A percentile compares a stretch with the other conserved stretches of the same genome.
These are phyloP conservation scores for Vannuccia rotundouncinata DNA, from an alignment of 2,888 invertebrate genomes.

Conservation along the genomic window DNA sequence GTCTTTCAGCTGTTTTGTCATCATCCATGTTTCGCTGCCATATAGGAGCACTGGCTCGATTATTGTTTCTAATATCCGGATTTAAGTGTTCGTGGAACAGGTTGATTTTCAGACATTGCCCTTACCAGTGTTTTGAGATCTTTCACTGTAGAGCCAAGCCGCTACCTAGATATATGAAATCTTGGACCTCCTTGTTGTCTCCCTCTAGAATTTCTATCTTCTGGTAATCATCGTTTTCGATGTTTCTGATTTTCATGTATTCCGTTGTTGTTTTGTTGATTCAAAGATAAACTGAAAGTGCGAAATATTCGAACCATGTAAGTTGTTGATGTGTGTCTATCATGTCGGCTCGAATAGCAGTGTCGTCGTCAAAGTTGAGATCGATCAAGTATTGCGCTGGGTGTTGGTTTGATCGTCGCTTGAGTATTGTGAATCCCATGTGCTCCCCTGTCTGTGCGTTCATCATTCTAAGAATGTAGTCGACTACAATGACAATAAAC, in stretches of 20 bases:
- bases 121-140: not conserved
- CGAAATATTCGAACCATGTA: not conserved
- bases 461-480: not conserved
- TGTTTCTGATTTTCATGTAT: not conserved
- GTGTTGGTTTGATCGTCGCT: not conserved
- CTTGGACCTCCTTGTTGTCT: not conserved
- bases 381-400: not conserved
- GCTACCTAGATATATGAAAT: constrained; percentile 17
- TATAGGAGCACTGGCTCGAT: constrained; percentile 5
- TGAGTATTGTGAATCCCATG: not conserved
- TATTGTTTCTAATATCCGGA: not conserved
- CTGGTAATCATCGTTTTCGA: not conserved
- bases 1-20: not conserved
- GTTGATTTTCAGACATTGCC: not conserved
- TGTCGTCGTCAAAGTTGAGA: constrained; percentile 8
- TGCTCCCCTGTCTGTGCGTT: not conserved
- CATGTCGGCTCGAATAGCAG: not conserved
- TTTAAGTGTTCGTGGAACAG: not conserved
- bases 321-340: not conserved
- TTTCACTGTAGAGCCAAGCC: not conserved
- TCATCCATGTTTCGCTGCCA: not conserved
- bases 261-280: not conserved
- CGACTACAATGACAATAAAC: not conserved
- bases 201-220: not conserved
- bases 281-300: not conserved